A percentile compares a stretch with the other conserved stretches of the same genome.
These are phyloP conservation scores for Sebastes paucispinis DNA, from an alignment of 2,797 vertebrate species.

Conservation along the genomic window DNA sequence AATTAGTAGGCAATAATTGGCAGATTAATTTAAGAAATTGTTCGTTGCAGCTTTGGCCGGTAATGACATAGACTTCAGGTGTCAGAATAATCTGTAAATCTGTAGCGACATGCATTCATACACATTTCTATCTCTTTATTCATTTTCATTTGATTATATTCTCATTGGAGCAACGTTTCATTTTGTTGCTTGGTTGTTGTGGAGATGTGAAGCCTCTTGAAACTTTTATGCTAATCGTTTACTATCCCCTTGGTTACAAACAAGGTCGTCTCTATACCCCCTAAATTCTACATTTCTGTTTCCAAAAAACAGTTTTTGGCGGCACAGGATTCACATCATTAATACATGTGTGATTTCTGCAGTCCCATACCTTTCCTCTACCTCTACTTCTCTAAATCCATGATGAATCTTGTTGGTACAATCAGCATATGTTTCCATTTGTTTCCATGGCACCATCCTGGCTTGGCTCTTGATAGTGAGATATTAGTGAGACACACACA, in stretches of 20 bases:
- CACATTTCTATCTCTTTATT: not conserved
- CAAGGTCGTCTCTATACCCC: not conserved
- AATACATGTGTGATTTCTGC: not conserved
- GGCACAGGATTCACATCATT: not conserved
- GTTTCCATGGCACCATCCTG: constrained; percentile 50
- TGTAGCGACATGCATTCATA: not conserved
- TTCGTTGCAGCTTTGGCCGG: not conserved
- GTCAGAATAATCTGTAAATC: not conserved
- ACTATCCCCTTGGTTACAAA: not conserved
- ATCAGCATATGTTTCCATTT: not conserved
- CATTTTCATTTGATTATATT: not conserved
- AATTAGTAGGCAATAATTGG: no score
- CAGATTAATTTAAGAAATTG: not conserved
- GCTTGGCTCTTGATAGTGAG: constrained; percentile 42
- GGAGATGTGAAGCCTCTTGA: not conserved
- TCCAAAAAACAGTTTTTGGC: not conserved
- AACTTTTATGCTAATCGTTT: not conserved
- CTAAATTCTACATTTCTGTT: not conserved
- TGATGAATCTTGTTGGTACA: not conserved
- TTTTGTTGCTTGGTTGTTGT: constrained; percentile 5
- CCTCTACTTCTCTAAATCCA: not conserved
- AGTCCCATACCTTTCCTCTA: rapidly evolving
- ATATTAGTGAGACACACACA: constrained; percentile 35
- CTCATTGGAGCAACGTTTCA: not conserved
- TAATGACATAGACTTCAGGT: not conserved